Evolutionary conservation across 1,140 invertebrate species (phyloP).

Genomic region (Latrodectus geometricus): DNA sequence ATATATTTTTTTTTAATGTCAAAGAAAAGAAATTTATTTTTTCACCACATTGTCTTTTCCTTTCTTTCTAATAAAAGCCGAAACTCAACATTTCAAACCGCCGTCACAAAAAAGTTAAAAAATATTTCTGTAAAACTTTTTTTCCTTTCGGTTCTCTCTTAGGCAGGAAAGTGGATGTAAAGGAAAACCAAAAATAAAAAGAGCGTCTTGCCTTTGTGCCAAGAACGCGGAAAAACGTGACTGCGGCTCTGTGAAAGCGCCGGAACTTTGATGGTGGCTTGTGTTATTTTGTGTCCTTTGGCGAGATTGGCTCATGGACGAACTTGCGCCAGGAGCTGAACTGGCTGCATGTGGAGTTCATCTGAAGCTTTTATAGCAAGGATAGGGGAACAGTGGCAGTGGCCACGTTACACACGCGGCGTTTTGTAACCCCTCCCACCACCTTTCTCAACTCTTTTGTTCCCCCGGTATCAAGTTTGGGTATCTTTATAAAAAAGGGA

Average conservation of each 20-base stretch:
- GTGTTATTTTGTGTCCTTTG: background rate
- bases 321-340: slow-evolving; percentile 33
- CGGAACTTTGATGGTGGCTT: background rate
- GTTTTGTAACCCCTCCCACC: background rate
- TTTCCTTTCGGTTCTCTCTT: background rate
- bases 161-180: background rate
- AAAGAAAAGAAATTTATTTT: no score
- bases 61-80: no score
- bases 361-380: slow-evolving; percentile 28
- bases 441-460: background rate
- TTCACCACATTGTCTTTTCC: no score
- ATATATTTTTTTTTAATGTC: no score
- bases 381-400: slow-evolving; percentile 13
- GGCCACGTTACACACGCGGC: background rate
- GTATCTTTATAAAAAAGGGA: slow-evolving; percentile 18
- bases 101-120: background rate
- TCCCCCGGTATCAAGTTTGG: background rate
- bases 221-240: slow-evolving; percentile 15
- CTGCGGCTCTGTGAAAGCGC: background rate
- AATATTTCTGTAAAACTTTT: background rate
- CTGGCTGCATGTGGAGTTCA: slow-evolving; percentile 17
- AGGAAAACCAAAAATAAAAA: background rate
- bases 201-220: background rate
- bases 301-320: slow-evolving; percentile 9
- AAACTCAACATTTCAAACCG: no score